These are phyloP conservation scores for Acomys russatus DNA, from an alignment of 2,797 vertebrate genomes.

Conservation along the genomic window DNA sequence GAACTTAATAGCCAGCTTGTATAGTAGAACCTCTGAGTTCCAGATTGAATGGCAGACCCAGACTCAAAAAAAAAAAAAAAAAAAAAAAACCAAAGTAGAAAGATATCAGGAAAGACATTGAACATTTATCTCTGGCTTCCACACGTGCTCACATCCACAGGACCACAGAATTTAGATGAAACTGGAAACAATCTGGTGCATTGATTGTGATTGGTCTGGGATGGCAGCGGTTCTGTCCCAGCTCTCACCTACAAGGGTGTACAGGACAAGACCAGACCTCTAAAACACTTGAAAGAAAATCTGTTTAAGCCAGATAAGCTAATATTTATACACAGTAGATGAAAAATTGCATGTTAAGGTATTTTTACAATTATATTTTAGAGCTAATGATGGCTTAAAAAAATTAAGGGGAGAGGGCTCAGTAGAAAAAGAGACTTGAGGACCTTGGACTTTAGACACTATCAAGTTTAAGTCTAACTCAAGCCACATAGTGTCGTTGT, in stretches of 20 bases:
- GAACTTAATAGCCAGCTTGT: neutral
- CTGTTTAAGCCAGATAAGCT: slow-evolving; percentile 45
- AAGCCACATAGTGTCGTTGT: neutral
- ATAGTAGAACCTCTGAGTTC: neutral
- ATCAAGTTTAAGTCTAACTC: neutral
- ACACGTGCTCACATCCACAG: neutral
- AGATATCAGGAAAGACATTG: neutral
- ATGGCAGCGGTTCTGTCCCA: neutral
- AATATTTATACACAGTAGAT: slow-evolving; percentile 33
- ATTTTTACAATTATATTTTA: slow-evolving; percentile 48
- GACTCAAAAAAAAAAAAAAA: neutral
- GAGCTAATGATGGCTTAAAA: slow-evolving; percentile 44
- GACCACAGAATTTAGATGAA: neutral
- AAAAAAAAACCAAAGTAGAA: neutral
- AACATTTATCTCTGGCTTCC: neutral
- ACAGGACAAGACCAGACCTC: slow-evolving; percentile 12
- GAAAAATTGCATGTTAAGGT: slow-evolving; percentile 10
- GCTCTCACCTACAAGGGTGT: slow-evolving; percentile 14
- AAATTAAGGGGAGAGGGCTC: neutral
- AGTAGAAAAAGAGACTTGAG: slow-evolving; percentile 45
- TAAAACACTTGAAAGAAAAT: neutral
- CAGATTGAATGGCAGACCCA: neutral
- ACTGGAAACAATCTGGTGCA: slow-evolving; percentile 27
- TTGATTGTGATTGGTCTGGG: slow-evolving; percentile 36
- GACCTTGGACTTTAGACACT: neutral